phyloP scores from a whole-genome alignment of 2,797 vertebrate genomes.

The Acipenser transmontanus region DNA sequence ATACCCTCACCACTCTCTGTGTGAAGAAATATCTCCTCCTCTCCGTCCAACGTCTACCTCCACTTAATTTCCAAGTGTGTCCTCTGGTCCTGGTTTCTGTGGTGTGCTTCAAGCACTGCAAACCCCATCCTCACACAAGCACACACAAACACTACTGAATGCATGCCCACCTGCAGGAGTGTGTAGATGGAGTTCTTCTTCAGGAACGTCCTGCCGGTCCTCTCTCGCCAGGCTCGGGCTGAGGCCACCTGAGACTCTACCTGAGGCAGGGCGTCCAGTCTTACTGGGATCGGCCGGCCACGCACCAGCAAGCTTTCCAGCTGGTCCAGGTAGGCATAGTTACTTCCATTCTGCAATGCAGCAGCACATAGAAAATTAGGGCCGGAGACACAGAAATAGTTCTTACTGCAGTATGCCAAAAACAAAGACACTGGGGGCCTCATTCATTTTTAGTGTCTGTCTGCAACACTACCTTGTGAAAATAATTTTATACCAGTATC shows the following conservation, averaged over 20 bases:
- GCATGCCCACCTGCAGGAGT: conserved; percentile 72
- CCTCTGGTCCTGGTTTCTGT: no score
- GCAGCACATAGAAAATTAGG: neutral
- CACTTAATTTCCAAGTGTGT: no score
- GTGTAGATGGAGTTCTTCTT: conserved; percentile 97
- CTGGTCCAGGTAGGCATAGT: conserved; percentile 89
- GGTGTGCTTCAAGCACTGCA: no score
- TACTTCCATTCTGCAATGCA: conserved; percentile 70
- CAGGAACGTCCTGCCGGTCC: conserved; percentile 88
- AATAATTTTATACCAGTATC: no score
- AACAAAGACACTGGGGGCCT: no score
- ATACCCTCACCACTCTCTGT: no score
- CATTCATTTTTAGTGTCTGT: no score
- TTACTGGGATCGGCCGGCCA: conserved; percentile 87
- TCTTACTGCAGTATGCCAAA: no score
- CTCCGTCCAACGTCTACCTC: no score
- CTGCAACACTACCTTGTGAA: no score
- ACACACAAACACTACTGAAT: neutral
- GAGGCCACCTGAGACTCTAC: conserved; percentile 92
- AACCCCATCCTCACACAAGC: neutral
- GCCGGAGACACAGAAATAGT: no score
- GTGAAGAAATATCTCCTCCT: no score
- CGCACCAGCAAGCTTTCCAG: conserved; percentile 83
- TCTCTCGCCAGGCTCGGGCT: conserved; percentile 89
- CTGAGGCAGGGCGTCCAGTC: conserved; percentile 83